Evolutionary conservation across 92 coral and sea anemone species (phyloP), one percentile per base, ranked within the genome.

Genomic region (Zoanthus sociatus): DNA sequence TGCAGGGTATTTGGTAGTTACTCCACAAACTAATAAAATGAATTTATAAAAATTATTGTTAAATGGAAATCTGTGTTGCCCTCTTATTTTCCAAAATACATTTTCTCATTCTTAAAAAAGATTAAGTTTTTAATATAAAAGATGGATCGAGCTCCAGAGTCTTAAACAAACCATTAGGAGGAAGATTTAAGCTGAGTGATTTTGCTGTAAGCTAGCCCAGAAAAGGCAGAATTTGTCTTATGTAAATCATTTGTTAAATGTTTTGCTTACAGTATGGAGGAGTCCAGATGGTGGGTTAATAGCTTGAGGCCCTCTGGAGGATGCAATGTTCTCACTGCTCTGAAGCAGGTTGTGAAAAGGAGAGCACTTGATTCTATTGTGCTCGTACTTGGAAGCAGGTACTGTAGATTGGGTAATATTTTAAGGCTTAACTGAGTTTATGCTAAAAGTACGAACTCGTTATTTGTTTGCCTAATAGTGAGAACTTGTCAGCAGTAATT

Each of bases 331-430:
- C 94, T 97, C 50, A 89, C 92, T 53, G 97, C 98, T 42, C 83
- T 97, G 11, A 92, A 95, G 76, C 98, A 95, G 76, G 96, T 97
- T 18, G 84, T 97, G 71, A 97, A 97, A 88, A 93, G 99, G 91
- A 97, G 85, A 60, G 89, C 94, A 61, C 70, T 97, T 26, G 99
- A 97, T 76, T 93, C 99, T 54, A 94, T 97, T 71, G 93, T 97
- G 9, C 92, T 97, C 14, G 92, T 97, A 83, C 93, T 97, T 9
- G 99, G 99, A 85, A 97, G 96, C 95, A 92, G 96, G 99, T 97
- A 26, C 26, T 26, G 26, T 26, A 86, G 44, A 94, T 85, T 12
- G 42, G 4, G 42, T 37, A 37, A 1, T 4, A 37, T 37, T 37
- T 37, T 37, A 37, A 37, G 42, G 42, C 42, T 37, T 37, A 37